Percentiles rank a stretch among this genome's conserved stretches.
Evolutionary conservation across 2,797 vertebrate species (phyloP).

Genomic region (Enteromius viviparus): DNA sequence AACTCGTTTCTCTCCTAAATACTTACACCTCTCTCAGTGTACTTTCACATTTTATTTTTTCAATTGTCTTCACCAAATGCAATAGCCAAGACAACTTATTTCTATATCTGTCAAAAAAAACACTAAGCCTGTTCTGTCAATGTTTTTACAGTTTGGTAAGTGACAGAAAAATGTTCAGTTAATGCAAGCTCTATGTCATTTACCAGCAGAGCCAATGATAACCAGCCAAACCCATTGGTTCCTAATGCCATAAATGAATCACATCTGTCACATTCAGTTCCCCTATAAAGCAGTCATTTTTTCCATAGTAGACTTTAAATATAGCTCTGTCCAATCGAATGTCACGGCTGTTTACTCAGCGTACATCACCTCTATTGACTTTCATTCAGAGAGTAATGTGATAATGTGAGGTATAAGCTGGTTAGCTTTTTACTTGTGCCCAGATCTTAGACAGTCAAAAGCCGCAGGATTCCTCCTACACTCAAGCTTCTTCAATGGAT

Average conservation of each 20-base stretch:
- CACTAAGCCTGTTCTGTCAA: constrained; percentile 6
- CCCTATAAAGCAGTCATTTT: background rate
- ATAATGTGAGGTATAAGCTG: constrained; percentile 25
- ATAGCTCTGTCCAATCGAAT: background rate
- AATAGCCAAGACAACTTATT: background rate
- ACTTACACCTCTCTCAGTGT: background rate
- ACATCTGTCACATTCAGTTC: background rate
- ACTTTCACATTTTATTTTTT: background rate
- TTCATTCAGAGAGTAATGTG: constrained; percentile 15
- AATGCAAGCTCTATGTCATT: background rate
- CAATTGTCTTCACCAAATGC: background rate
- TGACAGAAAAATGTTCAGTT: background rate
- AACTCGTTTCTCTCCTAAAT: background rate
- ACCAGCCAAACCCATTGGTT: background rate
- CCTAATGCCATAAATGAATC: background rate
- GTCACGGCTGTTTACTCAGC: background rate
- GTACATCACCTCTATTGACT: background rate
- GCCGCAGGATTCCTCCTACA: background rate
- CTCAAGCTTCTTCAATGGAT: background rate
- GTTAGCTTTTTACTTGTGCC: constrained; percentile 10
- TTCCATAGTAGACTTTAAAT: background rate
- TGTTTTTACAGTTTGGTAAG: background rate
- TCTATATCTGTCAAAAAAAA: constrained; percentile 12
- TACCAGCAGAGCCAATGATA: background rate
- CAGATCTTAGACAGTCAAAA: constrained; percentile 9